These are phyloP conservation scores for human (Homo sapiens) DNA, from an alignment of 2,113 vertebrate genomes.

Conservation along the genomic window DNA sequence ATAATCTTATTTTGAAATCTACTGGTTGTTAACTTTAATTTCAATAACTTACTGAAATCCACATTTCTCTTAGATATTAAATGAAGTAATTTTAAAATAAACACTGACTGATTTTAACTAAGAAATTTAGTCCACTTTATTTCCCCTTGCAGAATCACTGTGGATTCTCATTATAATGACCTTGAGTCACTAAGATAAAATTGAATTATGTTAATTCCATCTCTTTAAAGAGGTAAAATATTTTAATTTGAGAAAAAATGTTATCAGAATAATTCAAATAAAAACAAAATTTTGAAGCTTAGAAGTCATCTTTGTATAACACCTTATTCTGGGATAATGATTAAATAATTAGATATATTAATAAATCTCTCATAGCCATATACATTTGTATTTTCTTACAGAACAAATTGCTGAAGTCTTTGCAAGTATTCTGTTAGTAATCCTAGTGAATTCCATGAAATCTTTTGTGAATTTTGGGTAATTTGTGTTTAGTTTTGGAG, in stretches of 20 bases:
- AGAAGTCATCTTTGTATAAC: not conserved
- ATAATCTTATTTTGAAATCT: constrained; percentile 35
- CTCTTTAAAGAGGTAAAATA: not conserved
- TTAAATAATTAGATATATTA: not conserved
- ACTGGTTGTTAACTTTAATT: not conserved
- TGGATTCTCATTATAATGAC: constrained; percentile 37
- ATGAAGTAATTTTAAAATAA: constrained; percentile 10
- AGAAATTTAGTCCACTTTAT: not conserved
- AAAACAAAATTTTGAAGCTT: constrained; percentile 7
- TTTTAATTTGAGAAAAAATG: not conserved
- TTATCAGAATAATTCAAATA: constrained; percentile 41
- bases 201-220: constrained; percentile 31
- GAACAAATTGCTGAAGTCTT: constrained; percentile 38
- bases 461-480: not conserved
- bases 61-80: constrained; percentile 4
- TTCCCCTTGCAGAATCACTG: not conserved
- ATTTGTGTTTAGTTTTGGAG: constrained; percentile 23
- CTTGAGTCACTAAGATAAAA: not conserved
- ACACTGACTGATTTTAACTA: not conserved
- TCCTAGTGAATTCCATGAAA: not conserved
- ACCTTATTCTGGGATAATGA: not conserved
- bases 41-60: not conserved
- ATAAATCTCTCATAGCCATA: not conserved
- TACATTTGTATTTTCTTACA: constrained; percentile 1
- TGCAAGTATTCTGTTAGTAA: constrained; percentile 10